A percentile compares a stretch with the other conserved stretches of the same genome.
Conservation (phyloP, 1,140 invertebrate species). For the Drosophila kepulauana region DNA sequence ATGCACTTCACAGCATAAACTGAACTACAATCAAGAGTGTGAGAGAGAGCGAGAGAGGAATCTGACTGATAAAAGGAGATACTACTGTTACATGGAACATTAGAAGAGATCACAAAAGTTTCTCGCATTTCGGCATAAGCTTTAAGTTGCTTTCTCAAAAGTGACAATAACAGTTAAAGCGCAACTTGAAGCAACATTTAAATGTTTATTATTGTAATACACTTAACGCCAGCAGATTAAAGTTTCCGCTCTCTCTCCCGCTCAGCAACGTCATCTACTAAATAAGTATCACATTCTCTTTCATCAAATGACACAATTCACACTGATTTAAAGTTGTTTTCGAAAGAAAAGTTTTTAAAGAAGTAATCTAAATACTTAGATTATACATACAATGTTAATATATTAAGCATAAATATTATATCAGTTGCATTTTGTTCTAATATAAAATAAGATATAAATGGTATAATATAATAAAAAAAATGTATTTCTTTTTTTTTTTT, state of each 20-base stretch:
- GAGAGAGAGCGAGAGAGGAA: neutral
- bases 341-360: neutral
- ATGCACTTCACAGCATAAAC: slow-evolving; percentile 33
- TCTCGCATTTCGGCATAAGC: slow-evolving; percentile 13
- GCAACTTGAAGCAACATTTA: slow-evolving; percentile 11
- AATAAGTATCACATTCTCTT: too few species aligned
- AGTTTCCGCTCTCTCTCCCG: neutral
- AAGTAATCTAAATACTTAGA: too few species aligned
- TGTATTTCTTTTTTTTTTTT: too few species aligned
- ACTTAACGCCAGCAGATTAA: neutral
- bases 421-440: too few species aligned
- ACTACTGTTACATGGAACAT: neutral
- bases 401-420: too few species aligned
- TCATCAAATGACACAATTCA: too few species aligned
- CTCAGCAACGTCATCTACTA: too few species aligned
- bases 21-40: neutral
- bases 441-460: too few species aligned
- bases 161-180: slow-evolving; percentile 11
- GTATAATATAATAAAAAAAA: too few species aligned
- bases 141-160: slow-evolving; percentile 1
- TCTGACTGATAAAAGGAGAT: neutral
- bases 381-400: too few species aligned
- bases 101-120: slow-evolving; percentile 17
- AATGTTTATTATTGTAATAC: slow-evolving; percentile 11
- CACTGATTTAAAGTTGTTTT: neutral